These are phyloP conservation scores for Acrobasis repandana DNA, from an alignment of 2,888 invertebrate genomes.

Conservation along the genomic window DNA sequence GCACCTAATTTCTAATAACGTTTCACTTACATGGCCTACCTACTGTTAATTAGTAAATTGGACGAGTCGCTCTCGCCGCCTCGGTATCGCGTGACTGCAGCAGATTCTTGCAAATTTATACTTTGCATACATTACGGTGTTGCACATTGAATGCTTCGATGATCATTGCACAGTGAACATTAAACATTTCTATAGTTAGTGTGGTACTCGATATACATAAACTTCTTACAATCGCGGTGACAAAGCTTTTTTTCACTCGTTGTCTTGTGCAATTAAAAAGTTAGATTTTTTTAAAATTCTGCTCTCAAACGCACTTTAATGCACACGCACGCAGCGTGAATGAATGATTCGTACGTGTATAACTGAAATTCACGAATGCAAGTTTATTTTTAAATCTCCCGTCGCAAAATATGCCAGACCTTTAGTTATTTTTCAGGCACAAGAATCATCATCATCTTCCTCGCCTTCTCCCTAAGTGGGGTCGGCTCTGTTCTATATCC, in stretches of 20 bases:
- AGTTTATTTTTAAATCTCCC: not conserved
- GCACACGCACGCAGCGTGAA: not conserved
- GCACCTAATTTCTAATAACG: slow-evolving; percentile 42
- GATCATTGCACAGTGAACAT: slow-evolving; percentile 26
- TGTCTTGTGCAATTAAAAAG: not conserved
- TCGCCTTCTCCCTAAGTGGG: too few species aligned
- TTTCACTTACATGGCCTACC: slow-evolving; percentile 31
- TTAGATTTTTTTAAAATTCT: not conserved
- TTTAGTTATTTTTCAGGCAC: not conserved
- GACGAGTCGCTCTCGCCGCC: slow-evolving; percentile 52
- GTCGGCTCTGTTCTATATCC: too few species aligned
- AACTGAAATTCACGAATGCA: not conserved
- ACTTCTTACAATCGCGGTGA: not conserved
- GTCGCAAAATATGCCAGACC: not conserved
- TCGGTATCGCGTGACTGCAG: slow-evolving; percentile 56
- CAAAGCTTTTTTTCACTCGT: not conserved
- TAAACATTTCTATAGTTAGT: slow-evolving; percentile 23
- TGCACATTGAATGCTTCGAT: slow-evolving; percentile 40
- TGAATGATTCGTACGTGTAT: not conserved
- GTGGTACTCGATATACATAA: not conserved
- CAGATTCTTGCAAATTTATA: slow-evolving; percentile 51
- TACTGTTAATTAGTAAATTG: slow-evolving; percentile 70
- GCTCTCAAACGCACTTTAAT: not conserved
- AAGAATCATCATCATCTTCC: too few species aligned
- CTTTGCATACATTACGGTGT: slow-evolving; percentile 45